Percentiles rank a stretch among this genome's conserved stretches.
Conservation (phyloP, 2,888 invertebrate genomes). For the Strigamia maritima region DNA sequence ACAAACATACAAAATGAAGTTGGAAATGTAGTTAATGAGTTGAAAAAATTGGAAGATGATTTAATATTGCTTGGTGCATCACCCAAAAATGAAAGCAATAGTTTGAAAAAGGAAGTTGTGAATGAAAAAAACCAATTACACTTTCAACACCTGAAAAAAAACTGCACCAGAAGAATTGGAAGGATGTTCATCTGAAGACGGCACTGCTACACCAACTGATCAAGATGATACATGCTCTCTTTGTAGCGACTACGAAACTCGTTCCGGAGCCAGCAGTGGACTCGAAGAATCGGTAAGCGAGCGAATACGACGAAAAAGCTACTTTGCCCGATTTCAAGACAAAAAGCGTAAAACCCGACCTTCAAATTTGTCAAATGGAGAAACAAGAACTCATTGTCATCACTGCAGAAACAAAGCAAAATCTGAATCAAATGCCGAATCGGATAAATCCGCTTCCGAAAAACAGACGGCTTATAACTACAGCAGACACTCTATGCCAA, state of each 20-base stretch:
- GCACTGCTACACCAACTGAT: slow-evolving; percentile 43
- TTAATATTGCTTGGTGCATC: neutral
- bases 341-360: neutral
- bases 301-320: slow-evolving; percentile 81
- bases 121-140: neutral
- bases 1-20: neutral
- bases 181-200: slow-evolving; percentile 14
- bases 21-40: slow-evolving; percentile 5
- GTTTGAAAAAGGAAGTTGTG: neutral
- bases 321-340: slow-evolving; percentile 83
- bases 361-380: slow-evolving; percentile 34
- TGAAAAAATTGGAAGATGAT: slow-evolving; percentile 18
- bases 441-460: neutral
- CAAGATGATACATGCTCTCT: slow-evolving; percentile 65
- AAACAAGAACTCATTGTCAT: neutral
- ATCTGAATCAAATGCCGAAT: neutral
- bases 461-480: neutral
- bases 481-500: neutral
- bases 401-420: neutral
- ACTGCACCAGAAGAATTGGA: neutral
- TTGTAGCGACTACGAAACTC: slow-evolving; percentile 39
- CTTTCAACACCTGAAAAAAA: neutral
- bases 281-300: slow-evolving; percentile 71
- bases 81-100: neutral
- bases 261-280: slow-evolving; percentile 49